Base-by-base conservation (phyloP, 2,797 vertebrate species). In the Lindbergichthys nudifrons region DNA sequence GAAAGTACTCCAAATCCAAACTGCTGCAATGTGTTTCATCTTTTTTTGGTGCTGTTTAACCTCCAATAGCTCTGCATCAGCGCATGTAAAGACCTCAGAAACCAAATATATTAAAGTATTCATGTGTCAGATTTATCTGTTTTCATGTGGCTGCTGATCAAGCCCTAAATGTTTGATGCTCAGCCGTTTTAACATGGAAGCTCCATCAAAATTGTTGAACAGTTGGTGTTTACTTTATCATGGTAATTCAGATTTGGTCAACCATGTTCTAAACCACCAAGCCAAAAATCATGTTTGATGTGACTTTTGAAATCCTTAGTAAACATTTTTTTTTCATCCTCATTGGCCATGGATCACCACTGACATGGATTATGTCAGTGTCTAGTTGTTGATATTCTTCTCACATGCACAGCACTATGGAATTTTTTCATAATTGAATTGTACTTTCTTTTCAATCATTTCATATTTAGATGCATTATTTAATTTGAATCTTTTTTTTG, bases 1-100 rank as follows among this genome's bases (percentile, higher is more conserved):
- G 65, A 71, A 87, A 75, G 48, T 45, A 48, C 48, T 88, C 85
- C 70, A 80, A 54, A 74, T 72, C 39, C 30, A 63, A 32, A 61
- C 46, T 59, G 48, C 64, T 70, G 21, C 57, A 57, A 14, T 48
- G 21, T 14, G 45, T 62, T n/a, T 19, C 12, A 47, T 77, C 19
- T 66, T 42, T 70, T 46, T 51, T 69, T 76, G 10, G 32, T 41
- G 26, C 59, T 30, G 8, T 75, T 84, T 83, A 82, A 79, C 73
- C 78, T 77, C 79, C 16, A 60, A 47, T 78, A 75, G 50, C 60
- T 70, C 70, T 57, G 36, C 18, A 54, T 61, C 32, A 68, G 43
- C 73, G 39, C 70, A 50, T 15, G 13, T 30, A 52, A 43, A 59
- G 46, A 70, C 48, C 36, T 54, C 63, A 56, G 7, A 73, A 43